Evolutionary conservation across 2,113 vertebrate species (phyloP).

Genomic region (Datnioides undecimradiatus): DNA sequence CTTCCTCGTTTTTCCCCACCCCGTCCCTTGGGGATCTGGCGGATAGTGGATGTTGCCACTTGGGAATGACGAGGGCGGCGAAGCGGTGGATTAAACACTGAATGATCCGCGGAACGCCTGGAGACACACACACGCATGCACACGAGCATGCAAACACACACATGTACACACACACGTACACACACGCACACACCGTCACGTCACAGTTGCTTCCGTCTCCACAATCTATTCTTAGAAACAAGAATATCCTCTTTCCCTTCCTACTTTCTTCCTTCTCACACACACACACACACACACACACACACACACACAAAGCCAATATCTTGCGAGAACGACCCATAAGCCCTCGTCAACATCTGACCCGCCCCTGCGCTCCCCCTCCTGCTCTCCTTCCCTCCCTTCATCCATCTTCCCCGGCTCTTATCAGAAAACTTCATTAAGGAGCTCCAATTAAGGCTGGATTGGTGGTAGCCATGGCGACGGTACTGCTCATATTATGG

Average conservation of each 20-base stretch:
- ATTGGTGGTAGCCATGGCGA: constrained; percentile 47
- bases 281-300: constrained; percentile 14
- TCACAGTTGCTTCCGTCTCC: constrained; percentile 64
- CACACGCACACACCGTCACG: constrained; percentile 27
- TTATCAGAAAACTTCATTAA: constrained; percentile 62
- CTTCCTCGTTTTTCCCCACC: constrained; percentile 15
- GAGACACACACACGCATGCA: constrained; percentile 35
- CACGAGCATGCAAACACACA: constrained; percentile 24
- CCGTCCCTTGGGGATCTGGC: constrained; percentile 57
- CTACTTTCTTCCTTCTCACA: neutral
- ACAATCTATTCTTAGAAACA: constrained; percentile 75
- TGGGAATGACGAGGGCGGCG: constrained; percentile 73
- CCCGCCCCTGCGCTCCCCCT: neutral
- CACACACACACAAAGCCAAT: constrained; percentile 12
- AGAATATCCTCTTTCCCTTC: constrained; percentile 49
- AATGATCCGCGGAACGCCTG: constrained; percentile 61
- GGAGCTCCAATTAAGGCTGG: constrained; percentile 59
- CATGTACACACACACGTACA: constrained; percentile 35
- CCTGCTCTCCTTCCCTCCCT: neutral
- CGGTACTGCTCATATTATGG: constrained; percentile 15
- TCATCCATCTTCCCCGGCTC: constrained; percentile 54
- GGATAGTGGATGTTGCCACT: constrained; percentile 69
- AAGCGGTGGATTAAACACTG: constrained; percentile 80
- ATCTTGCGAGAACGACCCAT: neutral
- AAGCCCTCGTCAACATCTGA: constrained; percentile 38